These are phyloP conservation scores for Cuniculus paca DNA, from an alignment of 2,797 vertebrate genomes.

Conservation along the genomic window DNA sequence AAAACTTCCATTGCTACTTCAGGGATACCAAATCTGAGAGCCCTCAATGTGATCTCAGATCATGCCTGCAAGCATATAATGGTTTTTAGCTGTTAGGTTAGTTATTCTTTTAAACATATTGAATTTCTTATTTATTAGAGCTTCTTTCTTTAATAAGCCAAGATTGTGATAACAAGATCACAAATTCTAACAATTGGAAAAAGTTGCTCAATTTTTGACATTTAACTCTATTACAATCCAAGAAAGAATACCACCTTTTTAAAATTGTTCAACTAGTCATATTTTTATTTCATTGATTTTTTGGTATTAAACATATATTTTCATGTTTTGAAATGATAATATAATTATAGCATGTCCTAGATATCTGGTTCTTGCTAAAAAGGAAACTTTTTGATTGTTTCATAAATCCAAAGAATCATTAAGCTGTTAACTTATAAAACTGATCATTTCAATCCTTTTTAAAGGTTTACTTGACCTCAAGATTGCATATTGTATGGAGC, in stretches of 20 bases:
- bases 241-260: neutral
- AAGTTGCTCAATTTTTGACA: constrained; percentile 23
- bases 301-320: constrained; percentile 15
- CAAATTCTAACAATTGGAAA: neutral
- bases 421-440: constrained; percentile 1
- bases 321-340: constrained; percentile 40
- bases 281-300: constrained; percentile 36
- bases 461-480: constrained; percentile 20
- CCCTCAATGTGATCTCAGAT: neutral
- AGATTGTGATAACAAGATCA: neutral
- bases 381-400: neutral
- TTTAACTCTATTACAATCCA: neutral
- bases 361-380: constrained; percentile 5
- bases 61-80: neutral
- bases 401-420: constrained; percentile 46
- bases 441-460: constrained; percentile 22
- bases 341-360: neutral
- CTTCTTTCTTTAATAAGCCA: neutral
- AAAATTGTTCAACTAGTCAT: constrained; percentile 39
- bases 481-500: neutral
- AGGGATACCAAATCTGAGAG: neutral
- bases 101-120: neutral
- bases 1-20: neutral
- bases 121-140: neutral
- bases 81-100: neutral